Evolutionary conservation across 2,888 invertebrate species (phyloP).

Genomic region (Harpalus rubripes): DNA sequence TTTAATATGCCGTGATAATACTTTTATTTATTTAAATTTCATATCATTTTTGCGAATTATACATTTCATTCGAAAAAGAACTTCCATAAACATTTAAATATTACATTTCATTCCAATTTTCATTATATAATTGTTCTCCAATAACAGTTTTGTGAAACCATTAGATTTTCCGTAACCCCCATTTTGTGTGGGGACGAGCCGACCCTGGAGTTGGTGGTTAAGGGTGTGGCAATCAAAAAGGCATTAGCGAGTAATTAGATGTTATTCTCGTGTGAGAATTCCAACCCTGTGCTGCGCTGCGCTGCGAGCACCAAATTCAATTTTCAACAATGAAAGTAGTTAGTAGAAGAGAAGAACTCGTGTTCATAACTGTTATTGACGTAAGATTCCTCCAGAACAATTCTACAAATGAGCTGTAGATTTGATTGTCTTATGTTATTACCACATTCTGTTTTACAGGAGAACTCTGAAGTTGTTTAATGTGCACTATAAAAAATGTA

Average conservation of each 20-base stretch:
- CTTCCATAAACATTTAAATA: too few relatives aligned
- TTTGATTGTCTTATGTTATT: background rate
- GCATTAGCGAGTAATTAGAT: constrained; percentile 37
- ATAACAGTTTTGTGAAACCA: too few relatives aligned
- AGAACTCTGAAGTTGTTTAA: too few relatives aligned
- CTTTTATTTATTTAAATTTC: too few relatives aligned
- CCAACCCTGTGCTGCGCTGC: background rate
- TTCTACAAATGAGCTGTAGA: background rate
- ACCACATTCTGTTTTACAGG: background rate
- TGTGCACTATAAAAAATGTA: too few relatives aligned
- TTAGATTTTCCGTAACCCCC: too few relatives aligned
- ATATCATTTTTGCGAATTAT: too few relatives aligned
- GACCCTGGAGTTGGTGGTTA: constrained; percentile 6
- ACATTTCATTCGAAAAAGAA: too few relatives aligned
- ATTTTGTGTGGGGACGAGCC: constrained; percentile 1
- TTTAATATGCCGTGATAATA: too few relatives aligned
- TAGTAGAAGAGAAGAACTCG: background rate
- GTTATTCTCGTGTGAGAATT: constrained; percentile 20
- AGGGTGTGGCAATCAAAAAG: constrained; percentile 36
- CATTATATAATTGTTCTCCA: too few relatives aligned
- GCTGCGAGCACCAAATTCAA: background rate
- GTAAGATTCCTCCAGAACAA: background rate
- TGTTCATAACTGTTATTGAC: constrained; percentile 6
- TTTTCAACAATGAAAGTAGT: background rate
- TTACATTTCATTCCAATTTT: too few relatives aligned